Percentiles rank a stretch among this genome's conserved stretches.
Evolutionary conservation across 2,113 vertebrate genomes (phyloP).

Genomic region (Cromileptes altivelis): DNA sequence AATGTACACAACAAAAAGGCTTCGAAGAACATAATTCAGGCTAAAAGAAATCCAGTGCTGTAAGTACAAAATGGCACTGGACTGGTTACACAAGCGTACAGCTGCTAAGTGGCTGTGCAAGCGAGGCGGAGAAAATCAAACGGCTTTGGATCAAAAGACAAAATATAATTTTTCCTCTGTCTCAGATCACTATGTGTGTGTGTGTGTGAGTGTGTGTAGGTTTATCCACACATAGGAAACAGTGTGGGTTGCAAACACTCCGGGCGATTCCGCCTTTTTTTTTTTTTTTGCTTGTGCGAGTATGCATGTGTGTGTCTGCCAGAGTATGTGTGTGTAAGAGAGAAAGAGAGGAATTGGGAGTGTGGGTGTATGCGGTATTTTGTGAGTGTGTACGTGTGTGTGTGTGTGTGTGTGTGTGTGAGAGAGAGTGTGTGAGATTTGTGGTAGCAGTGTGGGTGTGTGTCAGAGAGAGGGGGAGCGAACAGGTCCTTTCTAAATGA

Average conservation of each 20-base stretch:
- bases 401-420: neutral
- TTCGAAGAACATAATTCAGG: conserved; percentile 35
- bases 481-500: conserved; percentile 76
- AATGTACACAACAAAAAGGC: conserved; percentile 11
- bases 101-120: conserved; percentile 73
- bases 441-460: conserved; percentile 66
- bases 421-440: conserved; percentile 1
- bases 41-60: conserved; percentile 35
- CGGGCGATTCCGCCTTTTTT: conserved; percentile 67
- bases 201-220: conserved; percentile 26
- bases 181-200: conserved; percentile 59
- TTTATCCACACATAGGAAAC: conserved; percentile 73
- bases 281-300: conserved; percentile 29
- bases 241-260: conserved; percentile 77
- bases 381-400: conserved; percentile 18
- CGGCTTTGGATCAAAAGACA: conserved; percentile 76
- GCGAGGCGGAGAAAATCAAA: conserved; percentile 72
- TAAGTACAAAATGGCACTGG: conserved; percentile 47
- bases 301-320: conserved; percentile 20
- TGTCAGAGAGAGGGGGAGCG: conserved; percentile 56
- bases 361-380: conserved; percentile 65
- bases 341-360: conserved; percentile 48
- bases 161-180: conserved; percentile 75
- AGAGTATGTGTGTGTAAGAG: conserved; percentile 14
- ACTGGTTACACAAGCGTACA: conserved; percentile 73